phyloP scores from a whole-genome alignment of 2,113 vertebrate genomes.

The Dicrurus megarhynchus region DNA sequence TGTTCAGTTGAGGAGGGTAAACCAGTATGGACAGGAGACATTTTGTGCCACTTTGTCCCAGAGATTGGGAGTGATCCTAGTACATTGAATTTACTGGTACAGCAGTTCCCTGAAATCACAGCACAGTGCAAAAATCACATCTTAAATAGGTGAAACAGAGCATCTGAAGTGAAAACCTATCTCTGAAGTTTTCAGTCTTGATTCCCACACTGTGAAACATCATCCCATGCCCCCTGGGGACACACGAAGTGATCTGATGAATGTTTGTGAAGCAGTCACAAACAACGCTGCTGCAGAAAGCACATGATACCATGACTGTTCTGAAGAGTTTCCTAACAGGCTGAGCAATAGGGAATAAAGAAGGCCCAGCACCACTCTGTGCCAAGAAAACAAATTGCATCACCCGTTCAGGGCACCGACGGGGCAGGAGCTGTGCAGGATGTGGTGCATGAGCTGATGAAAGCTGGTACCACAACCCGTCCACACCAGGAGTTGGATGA shows the following conservation, averaged over 20 bases:
- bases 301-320: not conserved
- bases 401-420: fast-evolving
- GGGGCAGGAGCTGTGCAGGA: not conserved
- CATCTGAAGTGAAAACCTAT: not conserved
- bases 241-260: not conserved
- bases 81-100: not conserved
- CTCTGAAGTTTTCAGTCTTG: not conserved
- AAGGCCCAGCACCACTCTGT: not conserved
- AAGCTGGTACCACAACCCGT: not conserved
- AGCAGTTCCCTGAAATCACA: not conserved
- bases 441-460: not conserved
- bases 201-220: not conserved
- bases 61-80: not conserved
- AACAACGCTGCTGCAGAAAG: not conserved
- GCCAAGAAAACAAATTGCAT: not conserved
- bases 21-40: not conserved
- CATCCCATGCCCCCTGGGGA: not conserved
- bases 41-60: not conserved
- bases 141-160: not conserved
- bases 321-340: not conserved
- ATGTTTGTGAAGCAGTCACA: not conserved
- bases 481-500: not conserved
- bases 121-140: not conserved
- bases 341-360: not conserved
- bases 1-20: not conserved